Evolutionary conservation across 2,888 invertebrate species (phyloP), one percentile per base, ranked within the genome.

Genomic region (Andrena camellia): DNA sequence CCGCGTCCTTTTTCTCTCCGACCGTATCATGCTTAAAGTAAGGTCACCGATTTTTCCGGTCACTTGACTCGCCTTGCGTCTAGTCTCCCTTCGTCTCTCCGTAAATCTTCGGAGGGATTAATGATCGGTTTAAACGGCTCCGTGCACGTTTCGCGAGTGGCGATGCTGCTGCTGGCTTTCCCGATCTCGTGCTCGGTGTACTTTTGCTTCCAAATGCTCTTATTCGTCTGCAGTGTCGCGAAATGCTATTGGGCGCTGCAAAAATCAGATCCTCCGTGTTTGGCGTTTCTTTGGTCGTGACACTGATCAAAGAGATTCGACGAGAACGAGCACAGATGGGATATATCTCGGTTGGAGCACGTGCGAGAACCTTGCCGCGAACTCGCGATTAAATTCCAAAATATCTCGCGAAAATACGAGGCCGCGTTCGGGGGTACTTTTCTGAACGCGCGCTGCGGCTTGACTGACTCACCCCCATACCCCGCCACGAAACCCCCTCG

Each of bases 361-460:
- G 82, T 76, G 76, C 54, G 72, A 68, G 72, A 68, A 59, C 20
- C 52, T 42, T 52, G 69, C 20, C 73, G 74, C 76, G 72, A 59
- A 80, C 70, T 63, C 81, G 66, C 75, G 80, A 71, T 72, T 74
- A 71, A 80, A 85, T 81, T 48, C 75, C 31, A 83, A 87, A 87
- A 83, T 80, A 81, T 52, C 64, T 68, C 69, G 77, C 81, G 84
- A 74, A 70, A 62, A 72, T 78, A 79, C 85, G 86, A 77, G 88
- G 86, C 78, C 91, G 90, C 91, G 92, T 91, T 84, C 91, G 91
- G 42, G 90, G 92, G 93, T 92, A 93, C 93, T 93, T 92, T 91
- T 92, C 94, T 90, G 93, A 93, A 92, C 94, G 94, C 93, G 94
- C 93, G 94, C 93, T 92, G 92, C 93, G 94, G 93, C 94, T 91